Conservation (phyloP, 2,797 vertebrate species). For the Ataeniobius toweri region DNA sequence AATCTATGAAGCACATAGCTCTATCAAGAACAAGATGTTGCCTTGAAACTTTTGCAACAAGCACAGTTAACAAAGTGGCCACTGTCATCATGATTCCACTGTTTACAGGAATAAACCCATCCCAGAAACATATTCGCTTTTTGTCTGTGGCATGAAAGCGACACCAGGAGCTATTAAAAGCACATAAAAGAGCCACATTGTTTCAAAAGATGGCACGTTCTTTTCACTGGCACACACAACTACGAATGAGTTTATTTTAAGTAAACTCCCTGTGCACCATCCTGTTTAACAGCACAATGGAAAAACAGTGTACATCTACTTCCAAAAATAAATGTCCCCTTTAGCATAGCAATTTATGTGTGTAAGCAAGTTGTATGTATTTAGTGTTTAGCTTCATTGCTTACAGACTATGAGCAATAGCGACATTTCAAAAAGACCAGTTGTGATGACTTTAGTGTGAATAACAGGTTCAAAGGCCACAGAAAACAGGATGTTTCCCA, state of each 20-base stretch:
- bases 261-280: constrained; percentile 8
- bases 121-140: not conserved
- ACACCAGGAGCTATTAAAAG: constrained; percentile 20
- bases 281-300: not conserved
- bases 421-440: not conserved
- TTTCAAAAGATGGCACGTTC: constrained; percentile 10
- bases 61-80: too few species aligned
- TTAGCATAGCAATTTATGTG: not conserved
- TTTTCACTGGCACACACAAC: constrained; percentile 3
- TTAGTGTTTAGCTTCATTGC: not conserved
- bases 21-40: not conserved
- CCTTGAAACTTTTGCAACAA: not conserved
- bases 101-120: not conserved
- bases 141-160: not conserved
- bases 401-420: not conserved
- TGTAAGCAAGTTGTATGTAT: not conserved
- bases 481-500: not conserved
- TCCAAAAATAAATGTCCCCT: not conserved
- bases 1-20: not conserved
- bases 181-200: constrained; percentile 12
- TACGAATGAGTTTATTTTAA: constrained; percentile 21
- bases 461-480: not conserved
- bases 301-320: not conserved
- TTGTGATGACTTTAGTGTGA: not conserved
- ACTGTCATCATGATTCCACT: not conserved